Conservation (phyloP, 2,113 vertebrate species). For the Romanogobio albipinnatus region DNA sequence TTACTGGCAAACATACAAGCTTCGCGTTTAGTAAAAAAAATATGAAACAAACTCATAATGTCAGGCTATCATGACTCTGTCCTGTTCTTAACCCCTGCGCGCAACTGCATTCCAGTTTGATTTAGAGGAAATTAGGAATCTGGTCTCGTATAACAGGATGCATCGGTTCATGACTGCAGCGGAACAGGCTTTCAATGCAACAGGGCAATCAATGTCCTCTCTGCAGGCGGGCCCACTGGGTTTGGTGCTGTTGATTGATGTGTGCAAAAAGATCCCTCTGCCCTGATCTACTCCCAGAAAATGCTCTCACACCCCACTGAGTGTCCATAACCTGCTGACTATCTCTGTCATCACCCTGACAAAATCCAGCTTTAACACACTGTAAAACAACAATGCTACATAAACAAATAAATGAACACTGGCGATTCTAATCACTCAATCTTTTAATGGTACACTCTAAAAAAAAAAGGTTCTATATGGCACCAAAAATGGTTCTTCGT, state of each 20-base stretch:
- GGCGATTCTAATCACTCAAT: neutral
- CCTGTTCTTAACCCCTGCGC: neutral
- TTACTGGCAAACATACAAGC: neutral
- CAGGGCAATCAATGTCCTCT: constrained; percentile 32
- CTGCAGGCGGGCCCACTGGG: constrained; percentile 36
- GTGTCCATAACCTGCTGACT: constrained; percentile 48
- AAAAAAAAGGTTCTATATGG: too few relatives aligned
- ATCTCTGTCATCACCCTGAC: constrained; percentile 50
- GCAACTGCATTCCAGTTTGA: constrained; percentile 12
- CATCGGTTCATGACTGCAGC: constrained; percentile 41
- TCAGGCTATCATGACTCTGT: neutral
- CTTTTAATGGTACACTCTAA: too few relatives aligned
- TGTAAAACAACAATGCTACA: constrained; percentile 12
- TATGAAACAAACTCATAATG: neutral
- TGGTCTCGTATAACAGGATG: constrained; percentile 41
- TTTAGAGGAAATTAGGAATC: constrained; percentile 34
- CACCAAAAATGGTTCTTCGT: too few relatives aligned
- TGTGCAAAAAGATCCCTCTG: constrained; percentile 38
- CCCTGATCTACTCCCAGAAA: constrained; percentile 46
- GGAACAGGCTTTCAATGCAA: constrained; percentile 44
- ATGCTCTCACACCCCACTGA: constrained; percentile 37
- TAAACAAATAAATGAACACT: neutral
- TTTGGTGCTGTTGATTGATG: constrained; percentile 52
- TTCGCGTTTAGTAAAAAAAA: neutral
- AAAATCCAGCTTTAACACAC: constrained; percentile 36